Conservation (phyloP, 2,888 invertebrate species). For the Blastobasis lacticolella region DNA sequence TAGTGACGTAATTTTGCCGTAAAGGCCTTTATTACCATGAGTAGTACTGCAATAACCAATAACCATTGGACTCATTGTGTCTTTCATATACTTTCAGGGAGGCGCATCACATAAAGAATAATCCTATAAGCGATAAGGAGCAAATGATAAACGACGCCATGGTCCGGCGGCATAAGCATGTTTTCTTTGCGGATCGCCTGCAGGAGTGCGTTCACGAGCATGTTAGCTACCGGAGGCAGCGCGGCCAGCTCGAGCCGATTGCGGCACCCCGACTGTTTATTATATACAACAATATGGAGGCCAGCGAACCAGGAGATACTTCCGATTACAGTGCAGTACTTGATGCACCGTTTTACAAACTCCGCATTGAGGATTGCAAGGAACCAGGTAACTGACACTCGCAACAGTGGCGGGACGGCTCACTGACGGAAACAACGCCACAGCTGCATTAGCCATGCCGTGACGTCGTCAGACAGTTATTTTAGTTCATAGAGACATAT, state of each 20-base stretch:
- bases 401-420: too few species aligned
- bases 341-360: constrained; percentile 77
- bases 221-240: constrained; percentile 64
- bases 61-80: too few species aligned
- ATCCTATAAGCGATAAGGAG: constrained; percentile 62
- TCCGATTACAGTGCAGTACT: constrained; percentile 74
- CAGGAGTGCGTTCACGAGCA: constrained; percentile 79
- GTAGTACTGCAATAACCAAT: too few species aligned
- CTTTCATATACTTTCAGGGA: constrained; percentile 59
- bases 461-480: too few species aligned
- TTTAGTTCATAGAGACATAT: too few species aligned
- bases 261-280: constrained; percentile 78
- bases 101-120: constrained; percentile 62
- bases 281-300: constrained; percentile 82
- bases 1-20: too few species aligned
- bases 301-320: constrained; percentile 77
- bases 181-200: constrained; percentile 80
- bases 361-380: constrained; percentile 72
- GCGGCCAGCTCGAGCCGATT: constrained; percentile 67
- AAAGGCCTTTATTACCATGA: too few species aligned
- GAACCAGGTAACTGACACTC: constrained; percentile 42
- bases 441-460: too few species aligned
- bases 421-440: too few species aligned
- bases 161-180: constrained; percentile 75
- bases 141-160: constrained; percentile 65